phyloP scores from a whole-genome alignment of 2,113 vertebrate species.

The Probosciger aterrimus region DNA sequence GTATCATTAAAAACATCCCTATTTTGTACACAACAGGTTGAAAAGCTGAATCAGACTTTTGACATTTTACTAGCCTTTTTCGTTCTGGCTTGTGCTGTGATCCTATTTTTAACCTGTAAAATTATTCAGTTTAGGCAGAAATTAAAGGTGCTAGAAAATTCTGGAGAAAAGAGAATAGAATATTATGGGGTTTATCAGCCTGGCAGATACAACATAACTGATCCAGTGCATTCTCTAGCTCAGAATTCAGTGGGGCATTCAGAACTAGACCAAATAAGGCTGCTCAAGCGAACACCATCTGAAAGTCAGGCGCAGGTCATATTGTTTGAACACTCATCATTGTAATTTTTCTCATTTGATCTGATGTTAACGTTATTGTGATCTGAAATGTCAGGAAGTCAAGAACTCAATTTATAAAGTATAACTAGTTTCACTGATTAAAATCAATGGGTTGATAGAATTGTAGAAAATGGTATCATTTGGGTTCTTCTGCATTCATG shows the following conservation, averaged over 20 bases:
- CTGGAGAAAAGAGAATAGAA: constrained; percentile 76
- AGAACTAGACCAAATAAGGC: constrained; percentile 67
- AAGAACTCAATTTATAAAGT: background rate
- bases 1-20: constrained; percentile 66
- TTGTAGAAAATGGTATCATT: background rate
- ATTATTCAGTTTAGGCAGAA: constrained; percentile 73
- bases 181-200: constrained; percentile 83
- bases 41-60: constrained; percentile 77
- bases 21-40: constrained; percentile 70
- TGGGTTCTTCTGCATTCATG: background rate
- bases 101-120: constrained; percentile 76
- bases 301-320: constrained; percentile 80
- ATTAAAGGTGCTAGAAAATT: constrained; percentile 66
- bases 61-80: constrained; percentile 80
- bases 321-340: constrained; percentile 80
- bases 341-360: constrained; percentile 45
- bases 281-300: constrained; percentile 71
- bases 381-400: background rate
- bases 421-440: background rate
- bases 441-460: background rate
- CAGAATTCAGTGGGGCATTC: constrained; percentile 49
- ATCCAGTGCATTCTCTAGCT: constrained; percentile 53
- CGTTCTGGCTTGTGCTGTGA: constrained; percentile 75
- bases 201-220: constrained; percentile 69
- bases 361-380: background rate